Base-by-base conservation (phyloP, 2,113 vertebrate genomes). In the Semnornis frantzii region DNA sequence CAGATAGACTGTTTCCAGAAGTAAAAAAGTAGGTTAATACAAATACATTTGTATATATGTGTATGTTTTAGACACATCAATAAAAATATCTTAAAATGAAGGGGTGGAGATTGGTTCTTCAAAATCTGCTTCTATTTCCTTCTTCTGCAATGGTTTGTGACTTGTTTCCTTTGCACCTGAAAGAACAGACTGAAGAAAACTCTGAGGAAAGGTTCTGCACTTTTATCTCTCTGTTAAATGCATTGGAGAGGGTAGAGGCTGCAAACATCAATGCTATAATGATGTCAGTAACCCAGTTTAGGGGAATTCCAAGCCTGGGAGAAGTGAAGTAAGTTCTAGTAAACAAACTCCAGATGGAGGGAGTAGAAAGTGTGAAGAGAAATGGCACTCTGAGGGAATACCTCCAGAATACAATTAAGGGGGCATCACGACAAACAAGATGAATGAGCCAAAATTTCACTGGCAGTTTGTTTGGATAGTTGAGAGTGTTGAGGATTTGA, bases 311-410 rank as follows among this genome's bases (percentile, higher is more conserved):
- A 87, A 72, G 27, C 23, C 24, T 79, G 19, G 6, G 66, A 94
- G 50, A 95, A 87, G 42, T 64, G 23, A 20, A 84, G 34, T 7
- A 89, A 69, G 14, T 91, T 89, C 78, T 91, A 72, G 54, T 86
- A 87, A 90, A 84, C 44, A 86, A 93, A 93, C 24, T 86, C 78
- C 59, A 93, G 71, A 82, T 63, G 46, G 64, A 89, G 46, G 69
- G 27, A 87, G 20, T 46, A 92, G 50, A 87, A 70, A 84, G 59
- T 18, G 4, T 46, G 57, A 59, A 76, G 46, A 92, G 82, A 87
- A 94, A 91, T 57, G 46, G 15, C 28, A 76, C 50, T 79, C 46
- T 10, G 33, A 84, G 55, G 68, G 46, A 89, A 79, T 76, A 82
- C 27, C 28, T 89, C 21, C 33, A 92, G 94, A 89, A 82, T 66